Percentiles rank a stretch among this genome's conserved stretches.
Conservation (phyloP, 2,888 invertebrate species). For the Tromatobia lineatoria region DNA sequence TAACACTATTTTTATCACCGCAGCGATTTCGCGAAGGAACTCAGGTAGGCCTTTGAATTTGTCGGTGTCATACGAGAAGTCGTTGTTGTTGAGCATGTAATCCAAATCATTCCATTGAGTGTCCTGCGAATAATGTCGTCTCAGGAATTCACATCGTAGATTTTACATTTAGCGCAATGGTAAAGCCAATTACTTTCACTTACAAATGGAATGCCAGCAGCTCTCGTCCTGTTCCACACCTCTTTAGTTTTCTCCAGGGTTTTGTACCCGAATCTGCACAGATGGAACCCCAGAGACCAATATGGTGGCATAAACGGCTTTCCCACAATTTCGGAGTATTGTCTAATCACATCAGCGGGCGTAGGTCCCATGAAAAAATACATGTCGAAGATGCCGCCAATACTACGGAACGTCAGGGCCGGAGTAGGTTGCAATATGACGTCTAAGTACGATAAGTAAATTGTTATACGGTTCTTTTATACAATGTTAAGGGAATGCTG, state of each 20-base stretch:
- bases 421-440: slow-evolving; percentile 93
- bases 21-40: slow-evolving; percentile 90
- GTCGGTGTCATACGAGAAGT: slow-evolving; percentile 91
- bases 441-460: slow-evolving; percentile 86
- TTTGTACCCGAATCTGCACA: slow-evolving; percentile 91
- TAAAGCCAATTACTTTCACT: slow-evolving; percentile 77
- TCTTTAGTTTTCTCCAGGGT: slow-evolving; percentile 88
- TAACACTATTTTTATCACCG: slow-evolving; percentile 77
- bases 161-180: background rate
- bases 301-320: slow-evolving; percentile 94
- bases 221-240: slow-evolving; percentile 90
- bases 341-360: slow-evolving; percentile 89
- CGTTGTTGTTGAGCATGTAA: slow-evolving; percentile 92
- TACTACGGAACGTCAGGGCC: slow-evolving; percentile 92
- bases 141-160: background rate
- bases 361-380: slow-evolving; percentile 92
- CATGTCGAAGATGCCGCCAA: slow-evolving; percentile 94
- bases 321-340: slow-evolving; percentile 91
- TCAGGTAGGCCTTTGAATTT: slow-evolving; percentile 89
- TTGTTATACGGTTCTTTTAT: background rate
- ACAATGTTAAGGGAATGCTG: background rate
- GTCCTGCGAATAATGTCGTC: slow-evolving; percentile 86
- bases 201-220: slow-evolving; percentile 93
- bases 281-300: slow-evolving; percentile 95
- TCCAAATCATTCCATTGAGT: slow-evolving; percentile 95